phyloP scores from a whole-genome alignment of 2,888 invertebrate genomes.

The Geophilus truncorum region DNA sequence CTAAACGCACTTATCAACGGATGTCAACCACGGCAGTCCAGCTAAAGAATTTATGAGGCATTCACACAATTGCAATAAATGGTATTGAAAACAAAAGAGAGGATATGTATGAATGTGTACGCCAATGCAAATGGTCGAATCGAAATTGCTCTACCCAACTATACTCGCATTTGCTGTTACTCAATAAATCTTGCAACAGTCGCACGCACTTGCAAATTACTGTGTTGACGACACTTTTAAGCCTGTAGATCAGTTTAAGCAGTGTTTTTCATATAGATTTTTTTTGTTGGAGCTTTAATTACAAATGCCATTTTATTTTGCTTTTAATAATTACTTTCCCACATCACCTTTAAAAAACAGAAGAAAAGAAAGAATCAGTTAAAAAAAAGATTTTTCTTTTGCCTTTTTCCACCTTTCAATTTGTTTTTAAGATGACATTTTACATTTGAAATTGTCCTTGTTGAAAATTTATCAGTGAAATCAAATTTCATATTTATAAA shows the following conservation, averaged over 20 bases:
- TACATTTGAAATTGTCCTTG: too few species aligned
- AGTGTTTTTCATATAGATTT: background rate
- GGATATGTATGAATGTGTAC: background rate
- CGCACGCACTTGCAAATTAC: background rate
- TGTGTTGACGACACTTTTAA: too few species aligned
- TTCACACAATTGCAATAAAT: background rate
- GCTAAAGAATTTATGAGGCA: background rate
- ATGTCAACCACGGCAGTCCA: background rate
- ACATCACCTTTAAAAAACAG: background rate
- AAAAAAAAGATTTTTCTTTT: background rate
- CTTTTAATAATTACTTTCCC: background rate
- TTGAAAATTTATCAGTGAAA: slow-evolving; percentile 1
- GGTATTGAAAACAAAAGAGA: background rate
- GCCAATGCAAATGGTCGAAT: background rate
- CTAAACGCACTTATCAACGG: slow-evolving; percentile 12
- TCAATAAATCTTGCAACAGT: background rate
- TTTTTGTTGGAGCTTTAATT: background rate
- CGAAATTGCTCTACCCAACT: background rate
- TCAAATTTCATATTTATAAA: background rate
- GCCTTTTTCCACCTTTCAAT: too few species aligned
- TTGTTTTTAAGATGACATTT: background rate
- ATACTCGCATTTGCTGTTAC: background rate
- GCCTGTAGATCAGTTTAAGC: too few species aligned
- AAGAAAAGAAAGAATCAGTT: background rate
- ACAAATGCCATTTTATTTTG: background rate